Evolutionary conservation across 2,113 vertebrate genomes (phyloP).

Genomic region (Hippopotamus amphibius): DNA sequence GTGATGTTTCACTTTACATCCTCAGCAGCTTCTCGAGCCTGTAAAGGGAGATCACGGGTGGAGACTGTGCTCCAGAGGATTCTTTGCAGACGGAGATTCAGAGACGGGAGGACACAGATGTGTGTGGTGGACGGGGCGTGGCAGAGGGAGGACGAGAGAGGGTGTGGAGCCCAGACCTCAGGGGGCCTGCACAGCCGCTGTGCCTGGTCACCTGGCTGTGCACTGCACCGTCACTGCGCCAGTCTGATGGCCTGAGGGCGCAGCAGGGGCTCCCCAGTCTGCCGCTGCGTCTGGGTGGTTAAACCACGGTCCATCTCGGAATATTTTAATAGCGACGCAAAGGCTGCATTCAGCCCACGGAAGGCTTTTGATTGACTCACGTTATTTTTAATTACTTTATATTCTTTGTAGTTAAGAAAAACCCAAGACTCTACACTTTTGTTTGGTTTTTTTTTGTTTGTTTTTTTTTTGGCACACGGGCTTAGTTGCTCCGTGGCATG

Average conservation of each 20-base stretch:
- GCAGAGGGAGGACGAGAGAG: neutral
- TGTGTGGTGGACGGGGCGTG: fast-evolving
- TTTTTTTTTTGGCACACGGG: too few relatives aligned
- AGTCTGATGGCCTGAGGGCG: fast-evolving
- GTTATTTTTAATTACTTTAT: neutral
- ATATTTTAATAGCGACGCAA: neutral
- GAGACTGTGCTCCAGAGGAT: neutral
- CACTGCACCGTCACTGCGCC: neutral
- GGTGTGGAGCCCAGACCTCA: too few relatives aligned
- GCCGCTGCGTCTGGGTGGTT: too few relatives aligned
- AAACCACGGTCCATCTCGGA: neutral
- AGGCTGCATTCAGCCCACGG: neutral
- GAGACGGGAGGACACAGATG: neutral
- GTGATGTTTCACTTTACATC: neutral
- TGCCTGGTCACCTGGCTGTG: fast-evolving
- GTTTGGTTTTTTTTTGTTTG: neutral
- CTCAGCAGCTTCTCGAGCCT: neutral
- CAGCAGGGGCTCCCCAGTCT: neutral
- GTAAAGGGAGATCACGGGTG: neutral
- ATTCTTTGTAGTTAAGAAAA: neutral
- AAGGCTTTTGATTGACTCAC: neutral
- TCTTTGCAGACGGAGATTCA: neutral
- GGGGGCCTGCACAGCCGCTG: neutral
- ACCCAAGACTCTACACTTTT: neutral
- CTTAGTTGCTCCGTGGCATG: too few relatives aligned